Conservation (phyloP, 2,797 vertebrate species). For the Enteromius trimaculatus region DNA sequence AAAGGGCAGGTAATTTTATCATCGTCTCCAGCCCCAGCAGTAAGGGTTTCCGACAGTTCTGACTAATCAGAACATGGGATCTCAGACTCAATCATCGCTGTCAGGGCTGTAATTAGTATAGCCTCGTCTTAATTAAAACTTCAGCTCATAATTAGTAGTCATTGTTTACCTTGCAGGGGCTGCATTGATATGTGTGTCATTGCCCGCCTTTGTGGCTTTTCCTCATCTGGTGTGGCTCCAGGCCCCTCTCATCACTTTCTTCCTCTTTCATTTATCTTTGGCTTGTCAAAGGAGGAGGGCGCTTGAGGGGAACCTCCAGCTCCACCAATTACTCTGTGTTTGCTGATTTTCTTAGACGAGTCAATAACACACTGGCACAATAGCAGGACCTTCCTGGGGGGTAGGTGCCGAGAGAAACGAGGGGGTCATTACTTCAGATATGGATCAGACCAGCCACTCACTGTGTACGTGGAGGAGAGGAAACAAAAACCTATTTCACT, state of each 20-base stretch:
- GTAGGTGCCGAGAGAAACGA: constrained; percentile 29
- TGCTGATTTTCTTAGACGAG: constrained; percentile 67
- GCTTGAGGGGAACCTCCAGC: constrained; percentile 61
- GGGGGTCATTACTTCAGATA: constrained; percentile 46
- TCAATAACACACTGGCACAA: constrained; percentile 58
- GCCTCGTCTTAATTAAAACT: constrained; percentile 94
- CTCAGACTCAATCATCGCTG: constrained; percentile 87
- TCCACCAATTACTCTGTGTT: constrained; percentile 70
- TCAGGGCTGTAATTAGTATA: constrained; percentile 89
- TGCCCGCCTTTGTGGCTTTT: constrained; percentile 71
- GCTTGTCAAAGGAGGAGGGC: constrained; percentile 59
- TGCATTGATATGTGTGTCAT: constrained; percentile 82
- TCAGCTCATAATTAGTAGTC: constrained; percentile 89
- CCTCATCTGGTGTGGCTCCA: constrained; percentile 63
- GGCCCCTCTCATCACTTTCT: constrained; percentile 59
- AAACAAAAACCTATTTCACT: constrained; percentile 29
- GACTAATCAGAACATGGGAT: constrained; percentile 81
- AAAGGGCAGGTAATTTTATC: constrained; percentile 80
- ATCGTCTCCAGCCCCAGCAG: constrained; percentile 76
- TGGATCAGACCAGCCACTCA: constrained; percentile 43
- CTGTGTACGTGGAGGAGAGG: background rate
- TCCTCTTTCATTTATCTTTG: constrained; percentile 59
- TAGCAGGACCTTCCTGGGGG: constrained; percentile 68
- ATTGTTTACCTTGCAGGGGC: constrained; percentile 90
- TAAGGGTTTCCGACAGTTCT: constrained; percentile 74